Evolutionary conservation across 2,113 vertebrate species (phyloP).

Genomic region (Nansenia antarctica): DNA sequence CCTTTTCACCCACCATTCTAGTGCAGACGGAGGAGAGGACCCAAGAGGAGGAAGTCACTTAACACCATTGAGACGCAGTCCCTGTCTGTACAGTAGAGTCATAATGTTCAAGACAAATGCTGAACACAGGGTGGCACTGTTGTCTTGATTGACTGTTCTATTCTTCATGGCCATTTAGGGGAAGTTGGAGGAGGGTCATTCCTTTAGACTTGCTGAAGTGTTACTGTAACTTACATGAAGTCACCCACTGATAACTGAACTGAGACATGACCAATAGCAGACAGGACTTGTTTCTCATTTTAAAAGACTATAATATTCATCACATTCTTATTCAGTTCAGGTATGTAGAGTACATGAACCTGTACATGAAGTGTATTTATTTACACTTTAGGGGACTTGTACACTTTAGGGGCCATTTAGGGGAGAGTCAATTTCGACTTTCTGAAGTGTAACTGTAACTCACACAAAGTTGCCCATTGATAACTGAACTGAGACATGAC

Average conservation of each 20-base stretch:
- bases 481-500: background rate
- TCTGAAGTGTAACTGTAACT: background rate
- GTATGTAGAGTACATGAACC: too few relatives aligned
- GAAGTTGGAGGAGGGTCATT: background rate
- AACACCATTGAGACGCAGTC: background rate
- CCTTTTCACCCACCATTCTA: background rate
- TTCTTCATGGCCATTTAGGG: background rate
- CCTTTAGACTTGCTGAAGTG: background rate
- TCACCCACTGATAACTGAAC: background rate
- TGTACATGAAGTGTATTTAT: too few relatives aligned
- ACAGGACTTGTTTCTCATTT: too few relatives aligned
- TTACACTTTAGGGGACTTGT: too few relatives aligned
- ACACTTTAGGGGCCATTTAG: too few relatives aligned
- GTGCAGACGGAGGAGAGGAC: background rate
- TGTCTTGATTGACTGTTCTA: slow-evolving; percentile 26
- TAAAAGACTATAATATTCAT: too few relatives aligned
- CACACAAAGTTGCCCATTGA: background rate
- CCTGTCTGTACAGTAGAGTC: background rate
- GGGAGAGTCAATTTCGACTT: background rate
- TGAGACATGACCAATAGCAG: background rate
- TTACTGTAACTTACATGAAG: background rate
- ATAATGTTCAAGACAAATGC: slow-evolving; percentile 3
- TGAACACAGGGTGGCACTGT: slow-evolving; percentile 57
- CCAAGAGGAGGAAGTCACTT: background rate
- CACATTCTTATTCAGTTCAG: too few relatives aligned